Conservation (phyloP, 2,113 vertebrate species). For the Neofelis nebulosa region DNA sequence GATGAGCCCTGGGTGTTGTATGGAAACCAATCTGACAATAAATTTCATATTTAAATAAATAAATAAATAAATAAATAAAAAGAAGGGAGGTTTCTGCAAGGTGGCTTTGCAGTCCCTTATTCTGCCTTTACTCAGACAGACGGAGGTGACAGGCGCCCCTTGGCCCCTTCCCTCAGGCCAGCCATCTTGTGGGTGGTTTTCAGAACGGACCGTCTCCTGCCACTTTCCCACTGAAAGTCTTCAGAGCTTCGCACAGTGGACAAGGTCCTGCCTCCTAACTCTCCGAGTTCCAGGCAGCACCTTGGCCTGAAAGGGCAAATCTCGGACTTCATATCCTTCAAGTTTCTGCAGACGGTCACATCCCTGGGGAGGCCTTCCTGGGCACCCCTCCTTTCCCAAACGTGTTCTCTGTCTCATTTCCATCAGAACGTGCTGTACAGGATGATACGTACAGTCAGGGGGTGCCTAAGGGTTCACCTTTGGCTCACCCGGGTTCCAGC, state of each 20-base stretch:
- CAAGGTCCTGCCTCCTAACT: accelerated
- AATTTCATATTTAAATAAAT: too few species aligned
- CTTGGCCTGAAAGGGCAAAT: background rate
- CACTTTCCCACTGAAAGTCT: background rate
- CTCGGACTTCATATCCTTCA: too few species aligned
- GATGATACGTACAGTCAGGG: accelerated
- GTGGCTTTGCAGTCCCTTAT: accelerated
- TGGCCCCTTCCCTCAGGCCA: accelerated
- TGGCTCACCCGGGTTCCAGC: background rate
- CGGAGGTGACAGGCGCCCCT: accelerated
- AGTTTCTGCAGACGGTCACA: background rate
- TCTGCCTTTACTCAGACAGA: background rate
- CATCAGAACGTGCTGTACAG: accelerated
- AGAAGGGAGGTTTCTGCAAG: background rate
- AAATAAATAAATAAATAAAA: too few species aligned
- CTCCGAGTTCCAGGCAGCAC: accelerated
- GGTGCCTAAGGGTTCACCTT: background rate
- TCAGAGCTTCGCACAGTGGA: background rate
- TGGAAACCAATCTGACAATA: too few species aligned
- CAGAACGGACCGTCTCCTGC: accelerated
- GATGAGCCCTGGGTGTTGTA: too few species aligned
- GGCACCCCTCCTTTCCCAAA: too few species aligned
- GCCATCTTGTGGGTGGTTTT: too few species aligned
- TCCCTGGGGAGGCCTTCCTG: background rate
- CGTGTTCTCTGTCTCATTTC: accelerated